Percentiles rank a stretch among this genome's conserved stretches.
These are phyloP conservation scores for Hydropsyche betteni DNA, from an alignment of 2,888 invertebrate genomes.

Conservation along the genomic window DNA sequence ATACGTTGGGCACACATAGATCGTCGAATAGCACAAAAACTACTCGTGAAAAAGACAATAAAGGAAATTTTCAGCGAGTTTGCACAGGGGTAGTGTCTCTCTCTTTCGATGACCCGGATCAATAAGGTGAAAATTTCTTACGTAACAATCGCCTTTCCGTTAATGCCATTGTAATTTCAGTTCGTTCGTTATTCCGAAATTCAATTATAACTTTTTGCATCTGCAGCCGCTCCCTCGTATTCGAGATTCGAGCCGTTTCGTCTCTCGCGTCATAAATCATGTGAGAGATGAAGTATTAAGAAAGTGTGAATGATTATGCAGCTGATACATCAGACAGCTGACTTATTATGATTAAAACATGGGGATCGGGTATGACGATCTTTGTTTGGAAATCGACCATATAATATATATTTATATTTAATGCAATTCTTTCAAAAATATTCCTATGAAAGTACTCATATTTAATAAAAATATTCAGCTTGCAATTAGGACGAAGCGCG, in stretches of 20 bases:
- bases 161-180: background rate
- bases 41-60: slow-evolving; percentile 4
- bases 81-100: slow-evolving; percentile 10
- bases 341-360: slow-evolving; percentile 27
- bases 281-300: slow-evolving; percentile 17
- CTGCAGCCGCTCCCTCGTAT: no score
- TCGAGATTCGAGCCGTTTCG: no score
- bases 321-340: slow-evolving; percentile 20
- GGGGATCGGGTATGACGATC: background rate
- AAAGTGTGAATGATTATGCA: slow-evolving; percentile 21
- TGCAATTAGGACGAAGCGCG: no score
- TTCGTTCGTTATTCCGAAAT: background rate
- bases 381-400: no score
- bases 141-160: background rate
- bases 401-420: no score
- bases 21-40: background rate
- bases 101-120: slow-evolving; percentile 21
- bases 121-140: slow-evolving; percentile 16
- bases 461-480: no score
- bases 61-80: slow-evolving; percentile 19
- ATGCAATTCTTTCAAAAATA: no score
- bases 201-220: background rate
- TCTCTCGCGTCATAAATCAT: slow-evolving; percentile 9
- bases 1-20: background rate
- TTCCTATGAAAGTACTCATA: no score